These are phyloP conservation scores for Cacoxenus indagator DNA, from an alignment of 2,888 invertebrate genomes.

Conservation along the genomic window DNA sequence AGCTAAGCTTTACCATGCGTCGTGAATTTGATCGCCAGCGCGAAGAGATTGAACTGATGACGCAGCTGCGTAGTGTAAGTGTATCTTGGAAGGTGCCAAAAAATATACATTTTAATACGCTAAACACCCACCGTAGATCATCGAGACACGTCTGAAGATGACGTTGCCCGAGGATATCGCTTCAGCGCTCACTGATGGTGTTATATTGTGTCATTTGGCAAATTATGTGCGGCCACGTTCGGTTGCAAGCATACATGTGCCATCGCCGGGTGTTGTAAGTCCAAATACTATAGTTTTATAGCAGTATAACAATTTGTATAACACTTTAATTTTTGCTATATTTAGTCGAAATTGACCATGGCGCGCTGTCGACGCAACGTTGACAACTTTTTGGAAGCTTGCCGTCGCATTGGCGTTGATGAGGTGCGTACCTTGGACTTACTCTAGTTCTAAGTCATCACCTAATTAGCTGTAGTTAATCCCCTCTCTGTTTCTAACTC, in stretches of 20 bases:
- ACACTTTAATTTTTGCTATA: neutral
- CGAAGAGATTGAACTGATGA: slow-evolving; percentile 88
- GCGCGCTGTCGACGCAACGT: slow-evolving; percentile 94
- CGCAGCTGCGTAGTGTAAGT: slow-evolving; percentile 85
- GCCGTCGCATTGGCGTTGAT: slow-evolving; percentile 92
- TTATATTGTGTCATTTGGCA: slow-evolving; percentile 93
- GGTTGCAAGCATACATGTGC: slow-evolving; percentile 94
- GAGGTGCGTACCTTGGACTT: slow-evolving; percentile 78
- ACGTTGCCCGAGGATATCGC: slow-evolving; percentile 88
- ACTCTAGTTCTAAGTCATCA: neutral
- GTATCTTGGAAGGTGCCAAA: neutral
- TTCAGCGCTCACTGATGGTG: slow-evolving; percentile 89
- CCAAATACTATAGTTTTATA: neutral
- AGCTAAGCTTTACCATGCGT: slow-evolving; percentile 91
- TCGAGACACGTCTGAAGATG: slow-evolving; percentile 91
- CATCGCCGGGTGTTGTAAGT: slow-evolving; percentile 90
- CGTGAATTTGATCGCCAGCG: slow-evolving; percentile 91
- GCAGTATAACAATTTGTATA: neutral
- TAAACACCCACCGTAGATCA: slow-evolving; percentile 76
- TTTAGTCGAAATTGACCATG: slow-evolving; percentile 92
- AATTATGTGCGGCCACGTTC: slow-evolving; percentile 93
- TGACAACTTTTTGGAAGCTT: slow-evolving; percentile 95
- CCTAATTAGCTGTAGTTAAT: neutral
- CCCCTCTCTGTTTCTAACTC: neutral
- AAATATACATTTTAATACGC: neutral